Evolutionary conservation across 2,113 vertebrate species (phyloP), one percentile per base, ranked within the genome.

Genomic region (Petroica traversi): DNA sequence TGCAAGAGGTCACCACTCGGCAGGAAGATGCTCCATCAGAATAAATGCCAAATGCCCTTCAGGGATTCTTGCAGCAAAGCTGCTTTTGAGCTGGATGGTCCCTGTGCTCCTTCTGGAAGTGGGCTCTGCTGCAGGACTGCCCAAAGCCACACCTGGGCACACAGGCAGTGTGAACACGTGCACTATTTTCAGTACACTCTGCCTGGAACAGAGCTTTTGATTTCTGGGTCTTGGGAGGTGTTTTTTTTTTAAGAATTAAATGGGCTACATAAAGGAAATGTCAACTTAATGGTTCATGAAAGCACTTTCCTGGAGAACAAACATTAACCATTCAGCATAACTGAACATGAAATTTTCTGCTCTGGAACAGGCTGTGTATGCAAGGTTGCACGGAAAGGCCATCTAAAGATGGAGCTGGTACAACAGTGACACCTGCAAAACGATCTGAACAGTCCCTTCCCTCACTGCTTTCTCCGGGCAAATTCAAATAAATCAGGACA

Each of bases 251-350:
- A 36, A 46, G 34, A 74, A 59, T 19, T 12, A n/a, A 73, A 92
- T 26, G 17, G 61, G 79, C 61, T 77, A 79, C 6, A 5, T 49
- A 73, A 89, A 95, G 41, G 80, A 77, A 38, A 31, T 3, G 8
- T 71, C 72, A 88, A 29, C 55, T 68, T 88, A 92, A 93, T 63
- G 43, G 74, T 14, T 93, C 84, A 89, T 48, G 63, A 91, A 89
- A 85, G 40, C 52, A 31, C 51, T 68, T 92, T 76, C 57, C 59
- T 84, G 40, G 36, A 80, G 59, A 89, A 94, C 29, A 89, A 88
- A 90, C 49, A 29, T 61, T 80, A 83, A 85, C 45, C 1, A 29
- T 55, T 77, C 74, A 66, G 68, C 75, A 48, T 26, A 73, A 88
- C 71, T 49, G 68, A 90, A 81, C 22, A 36, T 4, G 18, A 54